Evolutionary conservation across 1,140 invertebrate species (phyloP).

Genomic region (Diuraphis noxia): DNA sequence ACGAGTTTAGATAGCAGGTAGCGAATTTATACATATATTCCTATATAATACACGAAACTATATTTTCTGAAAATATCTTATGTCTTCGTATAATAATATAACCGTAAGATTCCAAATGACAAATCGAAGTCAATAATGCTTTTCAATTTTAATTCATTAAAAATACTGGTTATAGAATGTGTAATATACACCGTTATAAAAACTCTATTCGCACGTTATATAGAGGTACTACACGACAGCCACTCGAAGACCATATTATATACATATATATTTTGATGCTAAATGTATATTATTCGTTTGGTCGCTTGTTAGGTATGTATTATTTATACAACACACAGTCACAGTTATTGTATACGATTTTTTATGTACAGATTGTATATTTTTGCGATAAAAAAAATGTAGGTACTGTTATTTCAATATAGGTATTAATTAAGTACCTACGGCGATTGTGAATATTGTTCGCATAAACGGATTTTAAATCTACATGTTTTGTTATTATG

Average conservation of each 20-base stretch:
- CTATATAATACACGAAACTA: background rate
- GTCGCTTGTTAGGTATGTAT: background rate
- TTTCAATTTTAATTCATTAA: slow-evolving; percentile 5
- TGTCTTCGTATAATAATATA: background rate
- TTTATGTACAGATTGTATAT: background rate
- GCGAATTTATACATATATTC: background rate
- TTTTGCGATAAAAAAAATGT: background rate
- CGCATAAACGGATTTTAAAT: background rate
- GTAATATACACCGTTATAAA: background rate
- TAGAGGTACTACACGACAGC: background rate
- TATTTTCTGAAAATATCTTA: background rate
- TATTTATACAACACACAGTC: background rate
- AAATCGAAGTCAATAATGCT: slow-evolving; percentile 11
- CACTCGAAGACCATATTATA: background rate
- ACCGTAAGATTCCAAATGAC: background rate
- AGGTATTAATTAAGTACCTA: too few relatives aligned
- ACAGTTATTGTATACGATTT: slow-evolving; percentile 1
- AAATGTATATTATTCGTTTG: background rate
- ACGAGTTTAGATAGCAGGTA: slow-evolving; percentile 15
- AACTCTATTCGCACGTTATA: background rate
- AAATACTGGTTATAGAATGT: background rate
- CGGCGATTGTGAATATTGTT: background rate
- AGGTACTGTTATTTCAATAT: background rate
- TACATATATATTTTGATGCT: background rate
- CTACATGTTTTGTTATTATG: background rate